Base-by-base conservation (phyloP, 1,140 invertebrate genomes). In the Camponotus floridanus region DNA sequence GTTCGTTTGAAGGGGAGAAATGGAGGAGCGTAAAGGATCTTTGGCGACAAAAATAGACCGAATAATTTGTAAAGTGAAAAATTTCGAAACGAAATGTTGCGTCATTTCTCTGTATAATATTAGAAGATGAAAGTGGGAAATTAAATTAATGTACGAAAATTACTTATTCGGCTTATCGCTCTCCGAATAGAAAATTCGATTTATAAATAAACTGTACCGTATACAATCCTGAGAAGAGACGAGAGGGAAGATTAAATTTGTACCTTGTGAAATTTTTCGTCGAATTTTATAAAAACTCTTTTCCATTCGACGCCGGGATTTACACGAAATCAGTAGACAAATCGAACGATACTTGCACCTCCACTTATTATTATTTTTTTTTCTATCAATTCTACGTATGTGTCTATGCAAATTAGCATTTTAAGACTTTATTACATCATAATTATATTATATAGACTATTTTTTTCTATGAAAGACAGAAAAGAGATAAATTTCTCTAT, bases 241-340 rank as follows among this genome's bases (percentile, higher is more conserved):
- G 8, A 4, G 45, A 55, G 18, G 18, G 11, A 13, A 55, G n/a
- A 74, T 21, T 21, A 36, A 39, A 74, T 74, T n/a, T 36, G 15
- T 71, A 71, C 1, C 11, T 74, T 33, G 21, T 21, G 31, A 51
- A 33, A 11, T 31, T 57, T 11, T 36, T 36, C 7, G 26, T 26
- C 26, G 26, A 26, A 26, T 36, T 36, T 9, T 21, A 26, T 26
- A 26, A 26, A 26, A 26, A 26, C 11, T 15, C n/a, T 39, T 74
- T 74, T 8, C 57, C 18, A 55, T 55, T 73, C 70, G 18, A 74
- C 18, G n/a, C 18, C 39, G 57, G n/a, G 71, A 15, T 57, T 57
- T 39, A 21, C 11, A 57, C 71, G 71, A 36, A 74, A 33, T 11
- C 33, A 48, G 21, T 31, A 39, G 42, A 26, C 42, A 51, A 71